Conservation (phyloP, 2,888 invertebrate species). For the Acanthosepion esculentum region DNA sequence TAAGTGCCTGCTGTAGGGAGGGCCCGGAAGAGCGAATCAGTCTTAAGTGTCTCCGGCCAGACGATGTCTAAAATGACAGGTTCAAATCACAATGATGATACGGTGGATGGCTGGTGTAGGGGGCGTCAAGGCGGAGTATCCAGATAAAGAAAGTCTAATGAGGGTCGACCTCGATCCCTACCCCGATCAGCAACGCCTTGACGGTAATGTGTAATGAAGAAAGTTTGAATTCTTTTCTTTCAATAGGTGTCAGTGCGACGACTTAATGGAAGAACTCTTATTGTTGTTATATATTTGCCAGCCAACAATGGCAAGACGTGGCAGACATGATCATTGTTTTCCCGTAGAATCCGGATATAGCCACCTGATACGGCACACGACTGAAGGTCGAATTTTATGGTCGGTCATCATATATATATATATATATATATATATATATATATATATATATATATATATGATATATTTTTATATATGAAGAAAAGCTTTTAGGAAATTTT, state of each 20-base stretch:
- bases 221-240: not conserved
- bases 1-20: not conserved
- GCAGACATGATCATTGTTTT: not conserved
- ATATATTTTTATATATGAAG: too few species aligned
- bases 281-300: not conserved
- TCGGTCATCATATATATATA: not conserved
- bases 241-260: not conserved
- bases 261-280: not conserved
- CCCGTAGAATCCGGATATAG: not conserved
- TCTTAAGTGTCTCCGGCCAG: not conserved
- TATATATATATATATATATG: too few species aligned
- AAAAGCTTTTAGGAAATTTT: too few species aligned
- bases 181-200: not conserved
- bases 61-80: not conserved
- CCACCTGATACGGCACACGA: not conserved
- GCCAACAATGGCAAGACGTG: not conserved
- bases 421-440: too few species aligned
- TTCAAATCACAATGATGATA: slow-evolving; percentile 21
- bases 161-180: not conserved
- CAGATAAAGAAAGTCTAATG: not conserved
- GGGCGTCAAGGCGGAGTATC: not conserved
- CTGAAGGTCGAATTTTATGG: not conserved
- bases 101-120: not conserved
- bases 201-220: not conserved
- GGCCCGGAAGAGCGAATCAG: not conserved